Evolutionary conservation across 2,113 vertebrate genomes (phyloP), one percentile per base, ranked within the genome.

Genomic region (Melanotaenia duboulayi): DNA sequence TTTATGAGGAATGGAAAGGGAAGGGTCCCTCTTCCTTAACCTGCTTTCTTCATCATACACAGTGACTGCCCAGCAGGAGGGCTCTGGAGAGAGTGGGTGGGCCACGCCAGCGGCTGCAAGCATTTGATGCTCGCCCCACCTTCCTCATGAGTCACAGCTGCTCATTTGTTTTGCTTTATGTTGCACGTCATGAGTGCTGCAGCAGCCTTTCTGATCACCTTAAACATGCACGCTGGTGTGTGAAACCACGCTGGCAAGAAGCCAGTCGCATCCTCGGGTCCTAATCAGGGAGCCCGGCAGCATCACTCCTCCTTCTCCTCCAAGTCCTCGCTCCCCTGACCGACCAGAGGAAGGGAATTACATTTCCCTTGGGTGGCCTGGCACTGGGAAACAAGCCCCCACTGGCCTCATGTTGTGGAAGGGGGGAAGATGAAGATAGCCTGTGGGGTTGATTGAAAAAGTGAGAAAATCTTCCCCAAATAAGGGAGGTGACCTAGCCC

Each of bases 381-480:
- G 65, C 49, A 23, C 65, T 68, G 65, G 65, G 74, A 82, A 85
- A 86, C 87, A 62, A 88, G 78, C 80, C 80, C 84, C 84, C 74
- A 54, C 76, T 87, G 86, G 80, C 78, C 80, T 54, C 25, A 17
- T 58, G 78, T 76, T 73, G 66, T 17, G 76, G 65, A 74, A 58
- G 24, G 76, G 81, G 22, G 76, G 65, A 73, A 74, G 80, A 65
- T 88, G 74, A 80, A 87, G 84, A 88, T 76, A 78, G 74, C 86
- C 81, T 74, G 86, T 65, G 63, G 87, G 82, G 81, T 83, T 82
- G 86, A 89, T 89, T 88, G 87, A 89, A 91, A 91, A 90, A 84
- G 83, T 80, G 82, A 83, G 82, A 85, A 89, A 87, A 89, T 85
- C 87, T 78, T 83, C 81, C 85, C 86, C 75, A 84, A 89, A 90